Evolutionary conservation across 1,140 invertebrate species (phyloP), one percentile per base, ranked within the genome.

Genomic region (Tetraneura akinire): DNA sequence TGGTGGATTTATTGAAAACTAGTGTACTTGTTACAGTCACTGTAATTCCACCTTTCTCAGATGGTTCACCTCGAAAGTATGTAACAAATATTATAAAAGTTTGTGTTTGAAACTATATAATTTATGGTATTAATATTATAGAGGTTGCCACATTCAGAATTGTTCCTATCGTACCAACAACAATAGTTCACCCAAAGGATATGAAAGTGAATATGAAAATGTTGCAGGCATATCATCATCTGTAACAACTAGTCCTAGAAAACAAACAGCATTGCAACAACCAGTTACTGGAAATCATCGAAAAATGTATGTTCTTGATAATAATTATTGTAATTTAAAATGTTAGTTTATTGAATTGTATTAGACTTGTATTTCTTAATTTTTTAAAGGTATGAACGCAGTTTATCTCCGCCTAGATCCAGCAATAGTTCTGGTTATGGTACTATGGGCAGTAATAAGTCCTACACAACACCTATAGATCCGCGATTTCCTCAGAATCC

Each of bases 1-100:
- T 98, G 90, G 94, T 97, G 8, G 95, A 97, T 86, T 87, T 97
- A 62, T 87, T 98, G 21, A 94, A 97, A 84, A 98, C 95, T 0
- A 96, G 95, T 21, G 90, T 91, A 60, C 91, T 92, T 81, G 93
- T 96, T 5, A 93, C 92, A 16, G 90, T 96, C 9, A 92, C 92
- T 55, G 92, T 96, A 55, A 93, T 97, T 83, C 92, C 92, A 23
- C 91, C 94, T 0, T 85, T 89, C 8, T 86, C 88, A 55, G 92
- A 93, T 84, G 91, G 91, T 45, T 87, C 87, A 81, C 90, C 91
- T 0, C 86, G 92, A 85, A 88, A 89, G 89, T 90, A 84, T 81
- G 80, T 80, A 18, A 16, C 10, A 8, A 42, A 14, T 23, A 23
- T 55, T 32, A 57, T 21, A 16, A 1, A 32, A 16, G 16, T 14